phyloP scores from a whole-genome alignment of 2,888 invertebrate species.

The Drosophila kuntzei region DNA sequence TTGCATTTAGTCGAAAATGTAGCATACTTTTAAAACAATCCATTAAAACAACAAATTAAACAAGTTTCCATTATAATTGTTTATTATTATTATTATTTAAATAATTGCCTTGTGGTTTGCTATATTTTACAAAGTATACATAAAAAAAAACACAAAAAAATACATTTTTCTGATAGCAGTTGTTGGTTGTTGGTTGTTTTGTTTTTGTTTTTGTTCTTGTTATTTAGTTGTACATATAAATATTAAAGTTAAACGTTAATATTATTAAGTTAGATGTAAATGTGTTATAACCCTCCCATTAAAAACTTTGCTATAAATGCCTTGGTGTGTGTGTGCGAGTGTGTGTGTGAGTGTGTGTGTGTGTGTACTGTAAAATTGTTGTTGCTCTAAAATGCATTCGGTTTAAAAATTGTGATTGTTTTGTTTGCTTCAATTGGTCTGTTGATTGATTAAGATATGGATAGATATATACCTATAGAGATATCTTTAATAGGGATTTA shows the following conservation, averaged over 20 bases:
- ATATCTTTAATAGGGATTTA: conserved; percentile 24
- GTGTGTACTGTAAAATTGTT: conserved; percentile 10
- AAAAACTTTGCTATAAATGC: conserved; percentile 54
- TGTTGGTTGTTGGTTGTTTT: conserved; percentile 24
- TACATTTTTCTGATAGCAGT: conserved; percentile 41
- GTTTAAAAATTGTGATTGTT: conserved; percentile 4
- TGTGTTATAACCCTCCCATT: conserved; percentile 48
- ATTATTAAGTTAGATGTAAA: conserved; percentile 48
- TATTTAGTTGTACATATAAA: conserved; percentile 69
- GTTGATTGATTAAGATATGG: conserved; percentile 30
- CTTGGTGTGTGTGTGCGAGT: conserved; percentile 29
- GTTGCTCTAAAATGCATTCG: neutral
- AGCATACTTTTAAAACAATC: conserved; percentile 10
- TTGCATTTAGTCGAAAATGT: neutral
- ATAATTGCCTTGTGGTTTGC: conserved; percentile 69
- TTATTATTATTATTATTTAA: conserved; percentile 55
- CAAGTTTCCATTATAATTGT: conserved; percentile 49
- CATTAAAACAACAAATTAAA: conserved; percentile 17
- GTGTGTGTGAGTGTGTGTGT: conserved; percentile 14
- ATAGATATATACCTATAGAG: conserved; percentile 18
- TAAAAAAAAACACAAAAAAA: conserved; percentile 46
- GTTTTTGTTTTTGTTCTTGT: conserved; percentile 31
- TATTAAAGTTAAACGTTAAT: conserved; percentile 61
- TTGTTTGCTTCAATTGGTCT: conserved; percentile 36
- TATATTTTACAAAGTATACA: conserved; percentile 79